Evolutionary conservation across 2,113 vertebrate species (phyloP).

Genomic region (Sander vitreus): DNA sequence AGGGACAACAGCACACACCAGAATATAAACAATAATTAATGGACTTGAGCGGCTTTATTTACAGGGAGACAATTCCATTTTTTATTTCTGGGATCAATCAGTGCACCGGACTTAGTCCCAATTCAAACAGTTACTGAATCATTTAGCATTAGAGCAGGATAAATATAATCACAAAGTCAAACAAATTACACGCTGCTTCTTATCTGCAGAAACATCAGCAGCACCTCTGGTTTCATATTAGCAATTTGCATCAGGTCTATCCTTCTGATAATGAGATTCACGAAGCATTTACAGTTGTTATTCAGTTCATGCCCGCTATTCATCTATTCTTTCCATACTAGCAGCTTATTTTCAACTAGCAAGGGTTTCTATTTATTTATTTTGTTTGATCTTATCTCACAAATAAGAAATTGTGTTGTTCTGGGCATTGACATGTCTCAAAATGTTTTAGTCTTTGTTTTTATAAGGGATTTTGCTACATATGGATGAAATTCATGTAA

Average conservation of each 20-base stretch:
- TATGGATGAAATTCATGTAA: not conserved
- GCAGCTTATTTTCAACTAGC: not conserved
- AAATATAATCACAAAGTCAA: slow-evolving; percentile 61
- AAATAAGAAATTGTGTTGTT: not conserved
- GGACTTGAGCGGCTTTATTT: slow-evolving; percentile 29
- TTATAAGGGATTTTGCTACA: not conserved
- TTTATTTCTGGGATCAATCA: slow-evolving; percentile 61
- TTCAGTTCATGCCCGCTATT: not conserved
- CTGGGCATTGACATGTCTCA: not conserved
- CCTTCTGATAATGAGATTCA: slow-evolving; percentile 41
- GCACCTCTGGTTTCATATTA: slow-evolving; percentile 32
- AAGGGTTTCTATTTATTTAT: not conserved
- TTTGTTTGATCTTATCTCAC: slow-evolving; percentile 6
- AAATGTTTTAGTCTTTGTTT: not conserved
- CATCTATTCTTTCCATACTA: not conserved
- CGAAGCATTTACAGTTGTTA: slow-evolving; percentile 17
- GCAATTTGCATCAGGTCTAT: slow-evolving; percentile 50
- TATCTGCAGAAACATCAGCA: slow-evolving; percentile 50
- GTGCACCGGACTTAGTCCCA: not conserved
- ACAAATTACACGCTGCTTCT: slow-evolving; percentile 46
- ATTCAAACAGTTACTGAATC: slow-evolving; percentile 56
- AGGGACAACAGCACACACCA: too few relatives aligned
- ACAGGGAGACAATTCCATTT: slow-evolving; percentile 53
- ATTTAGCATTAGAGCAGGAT: slow-evolving; percentile 58
- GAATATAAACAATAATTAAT: too few relatives aligned